These are phyloP conservation scores for Cyclargus thomasi DNA, from an alignment of 1,140 invertebrate species.

Conservation along the genomic window DNA sequence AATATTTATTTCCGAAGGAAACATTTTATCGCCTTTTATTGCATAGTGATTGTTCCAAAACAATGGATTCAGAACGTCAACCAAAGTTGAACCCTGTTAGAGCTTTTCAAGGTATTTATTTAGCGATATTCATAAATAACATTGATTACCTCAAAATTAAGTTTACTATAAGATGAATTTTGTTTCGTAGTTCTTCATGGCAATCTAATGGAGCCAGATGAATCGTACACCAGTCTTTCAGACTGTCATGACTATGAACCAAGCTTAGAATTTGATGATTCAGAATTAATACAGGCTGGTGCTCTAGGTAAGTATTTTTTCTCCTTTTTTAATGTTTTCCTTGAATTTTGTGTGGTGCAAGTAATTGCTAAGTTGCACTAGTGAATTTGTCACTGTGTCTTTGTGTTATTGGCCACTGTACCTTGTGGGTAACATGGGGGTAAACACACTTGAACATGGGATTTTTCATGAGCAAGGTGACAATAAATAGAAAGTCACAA, in stretches of 20 bases:
- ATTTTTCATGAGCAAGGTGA: too few relatives aligned
- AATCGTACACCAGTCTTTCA: slow-evolving; percentile 90
- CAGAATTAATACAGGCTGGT: slow-evolving; percentile 83
- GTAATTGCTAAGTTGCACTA: too few relatives aligned
- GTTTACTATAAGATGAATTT: slow-evolving; percentile 22
- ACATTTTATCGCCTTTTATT: background rate
- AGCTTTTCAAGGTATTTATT: slow-evolving; percentile 54
- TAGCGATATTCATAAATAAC: slow-evolving; percentile 1
- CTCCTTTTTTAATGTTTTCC: too few relatives aligned
- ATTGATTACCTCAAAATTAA: slow-evolving; percentile 1
- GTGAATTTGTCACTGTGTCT: too few relatives aligned
- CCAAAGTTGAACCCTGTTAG: slow-evolving; percentile 54
- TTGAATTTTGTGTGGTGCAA: too few relatives aligned
- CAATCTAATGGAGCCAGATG: slow-evolving; percentile 75
- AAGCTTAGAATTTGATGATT: slow-evolving; percentile 96
- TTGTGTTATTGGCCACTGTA: too few relatives aligned
- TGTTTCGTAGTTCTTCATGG: slow-evolving; percentile 49
- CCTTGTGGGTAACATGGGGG: too few relatives aligned
- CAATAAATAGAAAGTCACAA: too few relatives aligned
- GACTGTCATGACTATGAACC: slow-evolving; percentile 96
- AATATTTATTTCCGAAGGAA: background rate
- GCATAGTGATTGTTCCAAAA: background rate
- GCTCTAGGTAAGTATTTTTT: slow-evolving; percentile 47
- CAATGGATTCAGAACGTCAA: slow-evolving; percentile 60
- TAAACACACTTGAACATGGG: too few relatives aligned